Evolutionary conservation across 2,888 invertebrate genomes (phyloP), one percentile per base, ranked within the genome.

Genomic region (Ptychoptera contaminata): DNA sequence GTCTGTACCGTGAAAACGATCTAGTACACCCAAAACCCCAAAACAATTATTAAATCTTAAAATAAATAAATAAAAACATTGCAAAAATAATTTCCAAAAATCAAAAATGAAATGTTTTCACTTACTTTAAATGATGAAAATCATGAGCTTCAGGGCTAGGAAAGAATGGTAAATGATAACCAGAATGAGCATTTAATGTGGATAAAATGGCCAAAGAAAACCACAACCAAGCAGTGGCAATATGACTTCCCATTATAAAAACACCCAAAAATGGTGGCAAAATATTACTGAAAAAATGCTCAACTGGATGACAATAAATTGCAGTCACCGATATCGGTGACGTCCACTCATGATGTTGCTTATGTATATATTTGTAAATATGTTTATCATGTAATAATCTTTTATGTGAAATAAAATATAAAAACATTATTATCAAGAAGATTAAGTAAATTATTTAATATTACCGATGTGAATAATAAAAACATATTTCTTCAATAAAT

Each of bases 271-370:
- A 74, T 3, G 82, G 79, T 16, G 87, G 87, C 46, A 84, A 52
- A 46, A 86, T 59, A 65, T 87, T 87, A 39, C 83, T 82, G 49
- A 85, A 70, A 45, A 84, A 67, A 60, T 87, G 84, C 55, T 79
- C 76, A 37, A 83, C 60, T 0, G 87, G 86, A 64, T 87, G 84
- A 53, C 82, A 81, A 61, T 87, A 87, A 37, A 85, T 68, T 11
- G 83, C 78, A 0, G 83, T 79, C 4, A 86, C 76, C n/a, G 86
- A 82, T 43, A 88, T 77, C 0, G 88, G 87, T 0, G 87, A 81
- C 2, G 82, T 84, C 87, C 87, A 88, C 61, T 88, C 85, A 55
- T 88, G 88, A 60, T 88, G 88, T 53, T 77, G 74, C 61, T 88
- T 88, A 65, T 88, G 88, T 52, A 88, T 81, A 56, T 76, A 72